These are phyloP conservation scores for Stigmatopora argus DNA, from an alignment of 2,113 vertebrate species.

Conservation along the genomic window DNA sequence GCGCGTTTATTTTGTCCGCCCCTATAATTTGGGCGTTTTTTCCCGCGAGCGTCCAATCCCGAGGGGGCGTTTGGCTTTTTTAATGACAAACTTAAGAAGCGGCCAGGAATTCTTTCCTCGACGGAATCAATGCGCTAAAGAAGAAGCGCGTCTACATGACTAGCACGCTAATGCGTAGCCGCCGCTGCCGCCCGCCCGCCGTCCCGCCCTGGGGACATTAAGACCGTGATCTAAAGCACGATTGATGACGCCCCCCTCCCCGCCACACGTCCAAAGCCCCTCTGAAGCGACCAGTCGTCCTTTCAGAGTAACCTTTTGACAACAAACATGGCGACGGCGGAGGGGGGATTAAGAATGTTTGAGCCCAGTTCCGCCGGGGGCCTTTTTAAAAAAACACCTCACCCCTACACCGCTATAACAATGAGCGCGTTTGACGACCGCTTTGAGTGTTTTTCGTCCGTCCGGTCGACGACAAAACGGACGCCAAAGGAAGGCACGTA, in stretches of 20 bases:
- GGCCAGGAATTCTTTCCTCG: not conserved
- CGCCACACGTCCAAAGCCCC: slow-evolving; percentile 11
- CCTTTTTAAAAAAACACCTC: not conserved
- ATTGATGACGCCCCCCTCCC: slow-evolving; percentile 29
- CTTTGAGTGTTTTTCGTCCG: slow-evolving; percentile 1
- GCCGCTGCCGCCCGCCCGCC: slow-evolving; percentile 11
- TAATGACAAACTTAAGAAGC: not conserved
- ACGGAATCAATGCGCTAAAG: slow-evolving; percentile 14
- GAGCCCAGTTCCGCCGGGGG: not conserved
- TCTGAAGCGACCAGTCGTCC: not conserved
- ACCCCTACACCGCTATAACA: not conserved
- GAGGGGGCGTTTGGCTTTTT: not conserved
- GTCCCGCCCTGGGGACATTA: slow-evolving; percentile 15
- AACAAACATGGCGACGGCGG: slow-evolving; percentile 1
- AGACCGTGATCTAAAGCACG: slow-evolving; percentile 21
- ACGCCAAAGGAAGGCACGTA: no score
- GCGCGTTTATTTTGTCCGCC: slow-evolving; percentile 33
- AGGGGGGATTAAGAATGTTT: slow-evolving; percentile 1
- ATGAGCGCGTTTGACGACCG: not conserved
- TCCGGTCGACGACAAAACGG: not conserved
- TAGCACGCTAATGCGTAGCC: slow-evolving; percentile 14
- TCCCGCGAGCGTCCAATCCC: not conserved
- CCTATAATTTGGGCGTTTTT: slow-evolving; percentile 50
- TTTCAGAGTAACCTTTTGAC: not conserved
- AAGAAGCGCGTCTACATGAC: slow-evolving; percentile 23